phyloP scores from a whole-genome alignment of 2,113 vertebrate species.

The Leptosomus discolor region DNA sequence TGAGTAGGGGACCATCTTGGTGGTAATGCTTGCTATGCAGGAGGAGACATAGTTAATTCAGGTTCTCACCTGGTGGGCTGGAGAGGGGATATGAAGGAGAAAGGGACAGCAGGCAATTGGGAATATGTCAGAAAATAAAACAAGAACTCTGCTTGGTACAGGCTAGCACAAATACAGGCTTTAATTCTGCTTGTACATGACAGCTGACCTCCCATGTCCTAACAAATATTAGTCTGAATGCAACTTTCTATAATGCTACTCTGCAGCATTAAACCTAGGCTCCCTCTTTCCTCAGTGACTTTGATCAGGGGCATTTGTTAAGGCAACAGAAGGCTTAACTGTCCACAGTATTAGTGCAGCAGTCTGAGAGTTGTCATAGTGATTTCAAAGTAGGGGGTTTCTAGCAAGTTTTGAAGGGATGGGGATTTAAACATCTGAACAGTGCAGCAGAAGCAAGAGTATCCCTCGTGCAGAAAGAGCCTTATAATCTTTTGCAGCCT shows the following conservation, averaged over 20 bases:
- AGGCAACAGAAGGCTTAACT: not conserved
- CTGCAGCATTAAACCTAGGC: not conserved
- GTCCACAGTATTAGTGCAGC: accelerated
- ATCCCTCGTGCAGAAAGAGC: not conserved
- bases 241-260: not conserved
- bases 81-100: not conserved
- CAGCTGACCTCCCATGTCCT: not conserved
- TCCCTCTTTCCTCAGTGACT: not conserved
- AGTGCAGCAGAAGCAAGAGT: not conserved
- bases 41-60: not conserved
- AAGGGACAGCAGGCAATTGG: not conserved
- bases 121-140: not conserved
- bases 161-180: not conserved
- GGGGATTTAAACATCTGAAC: not conserved
- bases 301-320: not conserved
- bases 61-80: not conserved
- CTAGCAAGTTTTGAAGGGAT: not conserved
- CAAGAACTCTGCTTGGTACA: not conserved
- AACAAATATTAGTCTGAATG: not conserved
- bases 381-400: not conserved
- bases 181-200: not conserved
- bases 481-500: not conserved
- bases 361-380: not conserved
- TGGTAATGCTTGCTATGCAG: not conserved
- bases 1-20: not conserved